These are phyloP conservation scores for Trigoniulus corallinus DNA, from an alignment of 1,140 invertebrate genomes.

Conservation along the genomic window DNA sequence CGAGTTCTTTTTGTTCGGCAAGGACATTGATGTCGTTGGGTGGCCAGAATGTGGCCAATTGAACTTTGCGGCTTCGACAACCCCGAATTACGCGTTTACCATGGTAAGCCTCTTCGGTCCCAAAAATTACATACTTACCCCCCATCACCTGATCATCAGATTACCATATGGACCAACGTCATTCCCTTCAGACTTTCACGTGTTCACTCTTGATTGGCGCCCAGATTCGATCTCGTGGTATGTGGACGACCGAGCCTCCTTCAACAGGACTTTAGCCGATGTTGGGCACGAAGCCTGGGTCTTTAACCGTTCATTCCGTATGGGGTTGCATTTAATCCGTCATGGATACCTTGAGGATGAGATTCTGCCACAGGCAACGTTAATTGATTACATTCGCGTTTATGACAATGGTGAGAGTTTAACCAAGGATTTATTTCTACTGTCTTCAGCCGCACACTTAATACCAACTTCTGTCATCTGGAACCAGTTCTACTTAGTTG, in stretches of 20 bases:
- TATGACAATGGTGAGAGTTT: background rate
- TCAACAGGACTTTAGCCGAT: background rate
- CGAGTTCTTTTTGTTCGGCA: background rate
- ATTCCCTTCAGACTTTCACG: background rate
- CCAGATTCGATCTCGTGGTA: background rate
- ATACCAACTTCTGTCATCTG: too few relatives aligned
- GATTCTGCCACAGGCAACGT: slow-evolving; percentile 6
- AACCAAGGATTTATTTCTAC: too few relatives aligned
- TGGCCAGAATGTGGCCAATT: background rate
- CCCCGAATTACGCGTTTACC: too few relatives aligned
- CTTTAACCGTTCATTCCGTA: slow-evolving; percentile 10
- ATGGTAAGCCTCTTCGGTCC: background rate
- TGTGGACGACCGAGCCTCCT: too few relatives aligned
- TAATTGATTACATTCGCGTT: slow-evolving; percentile 11
- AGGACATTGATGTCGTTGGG: background rate
- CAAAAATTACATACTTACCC: background rate
- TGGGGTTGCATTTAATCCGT: slow-evolving; percentile 11
- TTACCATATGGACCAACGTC: background rate
- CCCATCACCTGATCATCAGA: background rate
- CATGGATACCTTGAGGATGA: slow-evolving; percentile 5
- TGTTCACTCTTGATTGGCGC: background rate
- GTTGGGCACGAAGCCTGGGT: slow-evolving; percentile 2
- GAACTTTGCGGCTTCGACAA: background rate
- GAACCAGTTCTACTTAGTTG: too few relatives aligned
- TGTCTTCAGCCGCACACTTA: too few relatives aligned